These are phyloP conservation scores for Hoplodrina blanda DNA, from an alignment of 2,888 invertebrate genomes.

Conservation along the genomic window DNA sequence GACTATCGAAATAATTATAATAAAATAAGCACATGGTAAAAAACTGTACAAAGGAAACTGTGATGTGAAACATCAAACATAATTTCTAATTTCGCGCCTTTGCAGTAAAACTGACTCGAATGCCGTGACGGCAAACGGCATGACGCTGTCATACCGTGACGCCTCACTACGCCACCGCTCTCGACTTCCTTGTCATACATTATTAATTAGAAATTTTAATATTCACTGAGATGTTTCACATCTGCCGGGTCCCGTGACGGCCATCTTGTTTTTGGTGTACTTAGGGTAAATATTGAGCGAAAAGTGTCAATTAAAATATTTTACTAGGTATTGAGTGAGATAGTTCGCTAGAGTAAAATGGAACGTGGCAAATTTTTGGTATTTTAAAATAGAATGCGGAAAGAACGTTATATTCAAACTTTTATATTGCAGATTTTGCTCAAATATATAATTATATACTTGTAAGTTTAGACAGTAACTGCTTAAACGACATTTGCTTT, in stretches of 20 bases:
- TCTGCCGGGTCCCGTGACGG: no score
- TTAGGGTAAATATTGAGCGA: conserved; percentile 8
- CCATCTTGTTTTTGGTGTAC: conserved; percentile 2
- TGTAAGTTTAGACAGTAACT: neutral
- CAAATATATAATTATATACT: conserved; percentile 12
- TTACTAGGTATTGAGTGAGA: neutral
- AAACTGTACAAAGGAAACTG: conserved; percentile 12
- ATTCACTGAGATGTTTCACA: no score
- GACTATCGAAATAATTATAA: neutral
- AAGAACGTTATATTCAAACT: neutral
- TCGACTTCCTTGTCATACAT: no score
- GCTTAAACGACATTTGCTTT: neutral
- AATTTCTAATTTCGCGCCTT: no score
- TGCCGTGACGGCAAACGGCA: no score
- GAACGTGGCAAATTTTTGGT: neutral
- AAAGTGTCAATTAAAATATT: conserved; percentile 44
- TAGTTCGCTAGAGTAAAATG: conserved; percentile 1
- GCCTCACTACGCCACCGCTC: no score
- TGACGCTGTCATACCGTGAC: no score
- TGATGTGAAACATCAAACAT: no score
- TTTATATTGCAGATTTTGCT: conserved; percentile 19
- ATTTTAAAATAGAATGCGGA: neutral
- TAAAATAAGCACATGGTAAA: neutral
- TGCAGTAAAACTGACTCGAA: no score
- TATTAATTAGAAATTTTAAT: no score